Conservation (phyloP, 2,797 vertebrate species). For the Garrulus glandarius region DNA sequence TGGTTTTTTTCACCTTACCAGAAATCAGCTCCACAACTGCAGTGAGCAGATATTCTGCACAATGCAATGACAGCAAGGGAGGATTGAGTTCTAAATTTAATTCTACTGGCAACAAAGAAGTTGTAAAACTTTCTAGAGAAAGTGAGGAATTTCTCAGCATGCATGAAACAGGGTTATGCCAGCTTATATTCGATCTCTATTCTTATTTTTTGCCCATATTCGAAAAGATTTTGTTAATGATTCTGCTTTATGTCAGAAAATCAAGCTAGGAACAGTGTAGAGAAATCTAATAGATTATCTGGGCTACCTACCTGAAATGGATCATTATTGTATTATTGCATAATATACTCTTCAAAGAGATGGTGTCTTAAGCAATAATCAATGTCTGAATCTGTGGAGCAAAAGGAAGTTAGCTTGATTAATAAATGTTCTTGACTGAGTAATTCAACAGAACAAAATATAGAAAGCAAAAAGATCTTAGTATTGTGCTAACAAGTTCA, state of each 20-base stretch:
- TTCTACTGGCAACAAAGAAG: neutral
- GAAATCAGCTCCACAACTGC: neutral
- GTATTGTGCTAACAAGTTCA: neutral
- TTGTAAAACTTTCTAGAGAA: neutral
- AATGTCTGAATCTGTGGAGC: neutral
- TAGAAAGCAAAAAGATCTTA: neutral
- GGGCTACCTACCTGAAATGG: neutral
- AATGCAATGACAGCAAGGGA: neutral
- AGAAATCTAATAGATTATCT: neutral
- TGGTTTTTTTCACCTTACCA: neutral
- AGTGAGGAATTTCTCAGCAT: neutral
- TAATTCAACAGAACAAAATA: neutral
- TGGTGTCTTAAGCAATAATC: neutral
- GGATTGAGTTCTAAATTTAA: neutral
- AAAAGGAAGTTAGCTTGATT: neutral
- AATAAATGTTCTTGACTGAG: neutral
- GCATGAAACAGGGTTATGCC: neutral
- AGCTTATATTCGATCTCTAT: neutral
- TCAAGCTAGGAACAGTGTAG: neutral
- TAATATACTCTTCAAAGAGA: neutral
- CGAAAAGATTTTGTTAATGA: neutral
- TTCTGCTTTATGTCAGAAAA: neutral
- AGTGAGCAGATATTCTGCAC: neutral
- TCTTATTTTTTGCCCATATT: neutral
- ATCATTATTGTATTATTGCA: neutral